phyloP scores from a whole-genome alignment of 2,888 invertebrate species.

The Standfussiana lucernea region DNA sequence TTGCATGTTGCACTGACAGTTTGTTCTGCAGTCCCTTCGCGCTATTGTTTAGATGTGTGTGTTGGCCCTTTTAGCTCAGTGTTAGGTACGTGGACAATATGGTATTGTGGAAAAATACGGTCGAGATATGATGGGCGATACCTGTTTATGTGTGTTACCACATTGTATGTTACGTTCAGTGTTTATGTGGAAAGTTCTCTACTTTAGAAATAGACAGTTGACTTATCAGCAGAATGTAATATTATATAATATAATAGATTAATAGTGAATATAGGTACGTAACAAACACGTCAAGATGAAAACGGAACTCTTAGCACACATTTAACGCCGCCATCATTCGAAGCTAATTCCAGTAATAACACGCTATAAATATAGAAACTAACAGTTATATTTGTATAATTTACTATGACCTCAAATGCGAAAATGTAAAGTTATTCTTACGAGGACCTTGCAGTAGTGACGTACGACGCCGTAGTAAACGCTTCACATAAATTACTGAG shows the following conservation, averaged over 20 bases:
- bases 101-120: conserved; percentile 38
- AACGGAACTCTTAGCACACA: conserved; percentile 28
- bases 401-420: conserved; percentile 60
- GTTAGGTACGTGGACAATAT: conserved; percentile 23
- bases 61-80: conserved; percentile 7
- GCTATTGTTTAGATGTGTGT: conserved; percentile 44
- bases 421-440: conserved; percentile 63
- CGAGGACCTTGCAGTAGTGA: conserved; percentile 62
- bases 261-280: background rate
- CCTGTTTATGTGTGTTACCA: conserved; percentile 1
- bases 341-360: conserved; percentile 51
- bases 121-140: conserved; percentile 18
- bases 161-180: background rate
- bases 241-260: background rate
- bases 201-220: conserved; percentile 1
- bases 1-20: conserved; percentile 67
- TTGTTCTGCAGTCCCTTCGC: conserved; percentile 54
- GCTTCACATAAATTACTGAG: conserved; percentile 57
- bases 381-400: conserved; percentile 61
- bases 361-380: conserved; percentile 47
- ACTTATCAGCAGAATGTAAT: background rate
- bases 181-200: background rate
- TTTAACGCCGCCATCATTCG: conserved; percentile 29
- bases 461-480: conserved; percentile 59
- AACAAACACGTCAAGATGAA: background rate